These are phyloP conservation scores for Avahi laniger DNA, from an alignment of 2,797 vertebrate species.

Conservation along the genomic window DNA sequence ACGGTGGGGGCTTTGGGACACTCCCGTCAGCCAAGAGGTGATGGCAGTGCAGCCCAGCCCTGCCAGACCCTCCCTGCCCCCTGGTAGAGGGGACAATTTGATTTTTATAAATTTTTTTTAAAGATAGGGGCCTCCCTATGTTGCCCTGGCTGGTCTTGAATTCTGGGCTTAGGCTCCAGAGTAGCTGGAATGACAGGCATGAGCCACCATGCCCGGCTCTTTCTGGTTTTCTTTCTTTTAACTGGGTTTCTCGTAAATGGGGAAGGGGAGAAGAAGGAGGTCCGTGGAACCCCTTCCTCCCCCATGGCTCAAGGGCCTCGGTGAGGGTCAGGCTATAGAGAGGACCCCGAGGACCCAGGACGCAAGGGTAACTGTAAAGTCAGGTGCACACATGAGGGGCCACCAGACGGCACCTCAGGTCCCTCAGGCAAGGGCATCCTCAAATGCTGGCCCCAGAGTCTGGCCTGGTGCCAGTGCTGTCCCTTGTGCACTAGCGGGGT, in stretches of 20 bases:
- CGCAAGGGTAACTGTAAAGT: rapidly evolving
- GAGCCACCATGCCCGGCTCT: background rate
- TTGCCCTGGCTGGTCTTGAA: background rate
- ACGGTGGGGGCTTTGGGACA: background rate
- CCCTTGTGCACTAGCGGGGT: rapidly evolving
- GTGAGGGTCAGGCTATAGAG: background rate
- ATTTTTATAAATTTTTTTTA: background rate
- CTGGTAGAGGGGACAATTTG: background rate
- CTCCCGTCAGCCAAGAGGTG: no score
- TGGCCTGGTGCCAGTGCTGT: background rate
- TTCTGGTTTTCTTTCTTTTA: background rate
- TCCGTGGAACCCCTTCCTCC: no score
- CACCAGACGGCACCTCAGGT: no score
- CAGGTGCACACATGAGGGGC: rapidly evolving
- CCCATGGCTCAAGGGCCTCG: rapidly evolving
- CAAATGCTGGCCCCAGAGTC: no score
- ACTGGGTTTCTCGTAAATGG: background rate
- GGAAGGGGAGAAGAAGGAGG: no score
- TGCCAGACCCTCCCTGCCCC: background rate
- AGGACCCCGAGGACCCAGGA: background rate
- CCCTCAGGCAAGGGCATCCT: background rate
- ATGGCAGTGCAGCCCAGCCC: no score
- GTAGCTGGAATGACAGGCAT: background rate
- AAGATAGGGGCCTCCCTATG: background rate
- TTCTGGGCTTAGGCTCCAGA: background rate